Base-by-base conservation (phyloP, 2,797 vertebrate species). In the Aselliscus stoliczkanus region DNA sequence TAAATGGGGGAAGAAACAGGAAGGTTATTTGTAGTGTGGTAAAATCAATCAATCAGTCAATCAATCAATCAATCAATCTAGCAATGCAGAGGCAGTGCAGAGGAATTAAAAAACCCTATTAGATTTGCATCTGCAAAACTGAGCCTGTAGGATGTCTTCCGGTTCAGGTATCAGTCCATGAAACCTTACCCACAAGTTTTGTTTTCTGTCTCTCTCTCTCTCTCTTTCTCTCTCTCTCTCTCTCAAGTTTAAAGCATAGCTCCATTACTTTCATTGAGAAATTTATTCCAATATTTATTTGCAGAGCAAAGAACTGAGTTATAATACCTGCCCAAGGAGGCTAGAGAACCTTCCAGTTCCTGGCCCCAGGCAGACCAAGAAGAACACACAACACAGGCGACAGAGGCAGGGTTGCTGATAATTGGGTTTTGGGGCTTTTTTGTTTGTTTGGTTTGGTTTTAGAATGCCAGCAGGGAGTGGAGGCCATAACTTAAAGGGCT, bases 241-340 rank as follows among this genome's bases (percentile, higher is more conserved):
- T 42, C 39, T 54, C 25, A 50, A 52, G 21, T 70, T 94, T 62
- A 64, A 94, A 73, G 42, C 34, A 76, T 17, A 73, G 18, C 18
- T 52, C 50, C 37, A 11, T 82, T 56, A 65, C 52, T 70, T 9
- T 56, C 64, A 69, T 8, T 50, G 62, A 67, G 13, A 90, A 67
- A 72, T 37, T 4, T 58, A 72, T 65, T 93, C 14, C 14, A 39
- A 2, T 25, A 7, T 42, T 81, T 39, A 62, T 54, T 76, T 52
- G 14, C 18, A 90, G 67, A 80, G 52, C 29, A 39, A 85, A 72
- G 20, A 77, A 44, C 13, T 14, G 7, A 37, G 25, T 6, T 67
- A 42, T 42, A 42, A 42, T 42, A 25, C 5, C 11, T 37, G 2
- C 8, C 37, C 4, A 0, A n/a, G n/a, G 1, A 18, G 7, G 10